These are phyloP conservation scores for Trypoxylus dichotomus DNA, from an alignment of 1,140 invertebrate genomes.

Conservation along the genomic window DNA sequence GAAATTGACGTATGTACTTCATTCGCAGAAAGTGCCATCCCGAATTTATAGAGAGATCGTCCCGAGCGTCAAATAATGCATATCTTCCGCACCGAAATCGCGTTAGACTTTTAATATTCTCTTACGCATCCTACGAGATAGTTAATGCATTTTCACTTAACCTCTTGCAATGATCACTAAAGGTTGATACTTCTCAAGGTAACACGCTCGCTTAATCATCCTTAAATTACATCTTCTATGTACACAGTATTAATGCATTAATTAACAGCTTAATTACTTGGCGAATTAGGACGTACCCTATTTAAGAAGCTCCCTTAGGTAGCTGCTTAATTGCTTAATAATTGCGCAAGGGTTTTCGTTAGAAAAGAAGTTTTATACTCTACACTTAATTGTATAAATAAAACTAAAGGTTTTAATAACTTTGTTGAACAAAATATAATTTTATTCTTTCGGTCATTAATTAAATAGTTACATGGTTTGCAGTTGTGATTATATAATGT, in stretches of 20 bases:
- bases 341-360: too few species aligned
- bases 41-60: not conserved
- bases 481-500: too few species aligned
- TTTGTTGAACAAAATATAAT: too few species aligned
- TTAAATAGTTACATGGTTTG: too few species aligned
- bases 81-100: not conserved
- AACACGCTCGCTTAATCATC: conserved; percentile 11
- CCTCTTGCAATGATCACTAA: not conserved
- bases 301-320: not conserved
- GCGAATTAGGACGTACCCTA: not conserved
- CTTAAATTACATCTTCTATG: not conserved
- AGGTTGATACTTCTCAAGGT: not conserved
- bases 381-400: too few species aligned
- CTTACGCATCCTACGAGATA: not conserved
- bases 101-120: not conserved
- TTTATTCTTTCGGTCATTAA: too few species aligned
- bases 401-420: too few species aligned
- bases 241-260: not conserved
- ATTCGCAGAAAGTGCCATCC: not conserved
- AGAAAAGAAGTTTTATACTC: too few species aligned
- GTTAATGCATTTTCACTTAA: not conserved
- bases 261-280: not conserved
- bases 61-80: not conserved
- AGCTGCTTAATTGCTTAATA: too few species aligned
- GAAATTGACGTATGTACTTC: too few species aligned